Conservation (phyloP, 2,888 invertebrate species). For the Megastigmus dorsalis region DNA sequence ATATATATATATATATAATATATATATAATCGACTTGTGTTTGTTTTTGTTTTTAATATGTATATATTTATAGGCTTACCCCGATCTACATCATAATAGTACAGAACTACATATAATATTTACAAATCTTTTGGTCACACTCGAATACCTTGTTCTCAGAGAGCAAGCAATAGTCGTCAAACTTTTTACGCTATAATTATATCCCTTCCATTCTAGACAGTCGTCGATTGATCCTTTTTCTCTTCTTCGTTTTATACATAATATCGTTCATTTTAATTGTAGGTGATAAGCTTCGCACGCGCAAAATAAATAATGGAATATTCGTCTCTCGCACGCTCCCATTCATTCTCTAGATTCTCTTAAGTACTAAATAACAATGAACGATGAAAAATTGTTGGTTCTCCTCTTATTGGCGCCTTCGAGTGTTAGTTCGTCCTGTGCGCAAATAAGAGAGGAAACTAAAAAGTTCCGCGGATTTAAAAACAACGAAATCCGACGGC, state of each 20-base stretch:
- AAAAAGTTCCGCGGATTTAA: not conserved
- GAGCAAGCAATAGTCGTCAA: constrained; percentile 33
- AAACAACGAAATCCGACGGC: not conserved
- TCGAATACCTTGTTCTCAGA: constrained; percentile 29
- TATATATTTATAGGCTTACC: constrained; percentile 47
- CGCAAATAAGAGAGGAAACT: constrained; percentile 5
- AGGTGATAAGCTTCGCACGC: constrained; percentile 17
- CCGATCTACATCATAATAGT: constrained; percentile 28
- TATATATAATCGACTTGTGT: constrained; percentile 43
- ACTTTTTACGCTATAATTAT: not conserved
- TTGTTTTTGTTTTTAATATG: constrained; percentile 24
- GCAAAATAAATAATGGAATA: constrained; percentile 44
- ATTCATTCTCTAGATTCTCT: constrained; percentile 30
- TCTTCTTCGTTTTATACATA: too few species aligned
- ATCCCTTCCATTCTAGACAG: not conserved
- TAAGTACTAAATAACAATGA: constrained; percentile 56
- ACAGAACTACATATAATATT: constrained; percentile 47
- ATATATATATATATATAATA: constrained; percentile 26
- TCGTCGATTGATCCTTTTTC: not conserved
- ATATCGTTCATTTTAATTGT: too few species aligned
- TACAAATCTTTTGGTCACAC: constrained; percentile 46
- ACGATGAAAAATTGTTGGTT: constrained; percentile 27
- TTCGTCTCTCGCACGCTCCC: too few species aligned
- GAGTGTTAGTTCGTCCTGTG: constrained; percentile 14
- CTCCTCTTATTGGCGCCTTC: constrained; percentile 1